phyloP scores from a whole-genome alignment of 2,113 vertebrate species.

The Poicephalus meyeri region DNA sequence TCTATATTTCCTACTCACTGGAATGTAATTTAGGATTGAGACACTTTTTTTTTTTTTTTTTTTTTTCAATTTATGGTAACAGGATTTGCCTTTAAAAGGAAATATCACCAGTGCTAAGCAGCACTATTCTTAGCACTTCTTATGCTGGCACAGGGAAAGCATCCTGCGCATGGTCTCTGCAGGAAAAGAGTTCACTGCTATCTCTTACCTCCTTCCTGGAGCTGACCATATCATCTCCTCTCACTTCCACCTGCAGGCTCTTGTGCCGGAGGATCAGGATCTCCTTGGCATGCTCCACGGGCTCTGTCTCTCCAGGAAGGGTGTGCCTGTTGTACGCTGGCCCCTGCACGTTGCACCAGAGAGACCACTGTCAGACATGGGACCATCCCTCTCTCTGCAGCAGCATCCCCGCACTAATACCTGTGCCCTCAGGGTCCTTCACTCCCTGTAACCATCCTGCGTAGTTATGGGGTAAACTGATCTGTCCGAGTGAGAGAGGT shows the following conservation, averaged over 20 bases:
- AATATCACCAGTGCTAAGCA: not conserved
- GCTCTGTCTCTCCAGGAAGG: constrained; percentile 69
- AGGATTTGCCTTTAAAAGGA: not conserved
- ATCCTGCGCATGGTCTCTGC: accelerated
- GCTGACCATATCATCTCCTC: not conserved
- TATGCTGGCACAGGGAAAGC: not conserved
- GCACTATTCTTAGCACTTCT: not conserved
- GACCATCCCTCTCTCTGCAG: not conserved
- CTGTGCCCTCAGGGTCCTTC: not conserved
- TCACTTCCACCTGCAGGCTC: constrained; percentile 44
- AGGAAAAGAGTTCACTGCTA: not conserved
- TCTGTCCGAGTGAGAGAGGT: not conserved
- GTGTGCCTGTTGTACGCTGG: constrained; percentile 83
- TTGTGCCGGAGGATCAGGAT: constrained; percentile 73
- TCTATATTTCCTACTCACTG: not conserved
- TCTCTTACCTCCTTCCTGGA: constrained; percentile 47
- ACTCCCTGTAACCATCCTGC: accelerated
- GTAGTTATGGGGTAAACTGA: accelerated
- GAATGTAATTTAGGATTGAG: not conserved
- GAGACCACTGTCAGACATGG: not conserved
- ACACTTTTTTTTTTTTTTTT: not conserved
- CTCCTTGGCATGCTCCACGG: constrained; percentile 49
- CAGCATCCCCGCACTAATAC: not conserved
- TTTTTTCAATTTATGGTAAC: not conserved
- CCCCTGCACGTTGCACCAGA: constrained; percentile 45